Evolutionary conservation across 2,797 vertebrate genomes (phyloP), one percentile per base, ranked within the genome.

Genomic region (Tinamus major): DNA sequence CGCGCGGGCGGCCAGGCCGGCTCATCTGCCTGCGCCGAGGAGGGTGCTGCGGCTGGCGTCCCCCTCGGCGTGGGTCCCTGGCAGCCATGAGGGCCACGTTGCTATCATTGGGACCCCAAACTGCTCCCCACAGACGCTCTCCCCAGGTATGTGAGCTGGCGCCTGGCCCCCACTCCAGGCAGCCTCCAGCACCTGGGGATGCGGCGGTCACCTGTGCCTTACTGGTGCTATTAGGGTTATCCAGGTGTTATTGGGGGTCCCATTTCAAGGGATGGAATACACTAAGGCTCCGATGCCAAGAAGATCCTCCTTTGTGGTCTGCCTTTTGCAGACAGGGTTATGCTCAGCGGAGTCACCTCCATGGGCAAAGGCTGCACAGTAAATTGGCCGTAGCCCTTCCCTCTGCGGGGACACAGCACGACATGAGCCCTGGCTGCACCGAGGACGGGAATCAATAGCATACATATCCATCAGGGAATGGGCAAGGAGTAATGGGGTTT

Each of bases 321-420:
- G 9, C 69, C 15, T 13, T 10, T 18, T 35, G n/a, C 27, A 9
- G 0, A 10, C 2, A 6, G 41, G n/a, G 21, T 80, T 0, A 0
- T 31, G 51, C 55, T 42, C 37, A 58, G 79, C 48, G 59, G 37
- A 88, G 13, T 18, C 29, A 33, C 7, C 48, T 26, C 67, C 0
- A 0, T 0, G 0, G 59, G 41, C 78, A 87, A 46, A 78, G 18
- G 24, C 24, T 41, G 3, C 2, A 0, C 18, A 37, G 39, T 21
- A 23, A 53, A 69, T 3, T 1, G 5, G 23, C 44, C 39, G 1
- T 5, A 84, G 74, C 61, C 13, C 42, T 70, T 63, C 68, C 67
- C 65, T 72, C 55, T 13, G 7, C 8, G 5, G 76, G 24, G 24
- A 27, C 2, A 1, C n/a, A 7, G 41, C 6, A 24, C 0, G 1